Evolutionary conservation across 2,797 vertebrate genomes (phyloP).

Genomic region (Uromys caudimaculatus): DNA sequence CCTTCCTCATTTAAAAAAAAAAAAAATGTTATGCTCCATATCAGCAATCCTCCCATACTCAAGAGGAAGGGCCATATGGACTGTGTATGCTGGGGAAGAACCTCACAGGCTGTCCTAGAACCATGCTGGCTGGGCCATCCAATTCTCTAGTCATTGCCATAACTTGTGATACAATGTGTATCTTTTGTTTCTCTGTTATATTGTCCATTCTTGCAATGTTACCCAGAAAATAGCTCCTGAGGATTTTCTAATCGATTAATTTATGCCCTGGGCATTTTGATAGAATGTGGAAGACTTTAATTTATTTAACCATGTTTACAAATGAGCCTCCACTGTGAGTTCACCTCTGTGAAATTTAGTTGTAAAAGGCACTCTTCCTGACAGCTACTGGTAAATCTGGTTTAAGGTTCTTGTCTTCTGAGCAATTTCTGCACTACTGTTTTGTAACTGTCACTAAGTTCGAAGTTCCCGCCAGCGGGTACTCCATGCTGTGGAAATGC

Average conservation of each 20-base stretch:
- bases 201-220: not conserved
- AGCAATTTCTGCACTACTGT: not conserved
- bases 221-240: not conserved
- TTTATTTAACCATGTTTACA: not conserved
- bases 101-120: not conserved
- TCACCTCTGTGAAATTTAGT: constrained; percentile 4
- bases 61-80: not conserved
- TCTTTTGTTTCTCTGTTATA: constrained; percentile 24
- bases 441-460: too few relatives aligned
- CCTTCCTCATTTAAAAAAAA: not conserved
- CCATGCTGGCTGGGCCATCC: not conserved
- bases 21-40: not conserved
- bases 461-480: too few relatives aligned
- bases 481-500: too few relatives aligned
- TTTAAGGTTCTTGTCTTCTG: not conserved
- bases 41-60: not conserved
- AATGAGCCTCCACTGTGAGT: not conserved
- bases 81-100: not conserved
- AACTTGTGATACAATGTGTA: not conserved
- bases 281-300: not conserved
- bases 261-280: not conserved
- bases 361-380: not conserved
- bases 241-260: not conserved
- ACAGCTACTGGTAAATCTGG: not conserved
- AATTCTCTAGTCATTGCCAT: not conserved